These are phyloP conservation scores for Enteromius radiatus DNA, from an alignment of 2,797 vertebrate genomes.

Conservation along the genomic window DNA sequence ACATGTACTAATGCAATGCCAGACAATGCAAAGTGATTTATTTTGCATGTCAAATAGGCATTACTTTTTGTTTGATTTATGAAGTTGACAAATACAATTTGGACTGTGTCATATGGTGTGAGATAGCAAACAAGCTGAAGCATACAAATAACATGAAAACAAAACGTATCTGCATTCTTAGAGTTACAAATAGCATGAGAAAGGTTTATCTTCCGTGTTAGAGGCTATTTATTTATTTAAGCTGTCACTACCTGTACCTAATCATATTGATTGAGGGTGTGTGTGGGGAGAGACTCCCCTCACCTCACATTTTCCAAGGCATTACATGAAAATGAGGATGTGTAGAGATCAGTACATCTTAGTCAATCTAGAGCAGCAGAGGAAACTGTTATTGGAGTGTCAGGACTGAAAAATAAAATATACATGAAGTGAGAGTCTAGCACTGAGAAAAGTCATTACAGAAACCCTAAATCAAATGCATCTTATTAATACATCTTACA, in stretches of 20 bases:
- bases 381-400: conserved; percentile 40
- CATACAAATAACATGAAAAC: too few species aligned
- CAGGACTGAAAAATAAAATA: conserved; percentile 57
- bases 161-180: too few species aligned
- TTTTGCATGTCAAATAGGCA: background rate
- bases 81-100: too few species aligned
- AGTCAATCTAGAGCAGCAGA: conserved; percentile 23
- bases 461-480: conserved; percentile 3
- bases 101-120: too few species aligned
- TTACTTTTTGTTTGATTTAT: background rate
- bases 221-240: background rate
- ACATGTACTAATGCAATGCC: background rate
- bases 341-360: conserved; percentile 8
- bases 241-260: background rate
- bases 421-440: conserved; percentile 44
- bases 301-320: background rate
- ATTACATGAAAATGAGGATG: conserved; percentile 1
- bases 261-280: background rate
- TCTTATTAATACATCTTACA: background rate
- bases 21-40: background rate
- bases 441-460: conserved; percentile 39
- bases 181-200: too few species aligned
- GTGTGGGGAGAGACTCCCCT: background rate
- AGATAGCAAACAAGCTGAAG: too few species aligned
- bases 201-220: too few species aligned